Evolutionary conservation across 2,113 vertebrate genomes (phyloP).

Genomic region (Otis tarda): DNA sequence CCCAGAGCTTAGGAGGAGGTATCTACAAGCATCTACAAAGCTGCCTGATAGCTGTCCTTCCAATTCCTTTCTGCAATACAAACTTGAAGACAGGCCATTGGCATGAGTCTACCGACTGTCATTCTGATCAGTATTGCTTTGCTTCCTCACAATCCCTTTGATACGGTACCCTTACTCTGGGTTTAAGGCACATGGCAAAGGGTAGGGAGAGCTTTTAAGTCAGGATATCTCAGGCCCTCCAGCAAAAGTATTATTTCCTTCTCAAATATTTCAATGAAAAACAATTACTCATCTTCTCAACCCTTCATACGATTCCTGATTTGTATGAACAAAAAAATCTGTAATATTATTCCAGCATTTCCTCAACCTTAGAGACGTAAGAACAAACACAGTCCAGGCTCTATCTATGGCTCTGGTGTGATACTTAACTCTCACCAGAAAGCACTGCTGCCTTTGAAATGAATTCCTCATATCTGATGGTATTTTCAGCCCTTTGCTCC

Average conservation of each 20-base stretch:
- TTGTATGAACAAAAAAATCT: background rate
- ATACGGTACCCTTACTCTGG: background rate
- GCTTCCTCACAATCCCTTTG: background rate
- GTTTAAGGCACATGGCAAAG: background rate
- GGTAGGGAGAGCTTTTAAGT: background rate
- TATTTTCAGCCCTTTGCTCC: background rate
- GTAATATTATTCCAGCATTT: background rate
- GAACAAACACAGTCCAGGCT: background rate
- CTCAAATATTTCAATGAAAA: background rate
- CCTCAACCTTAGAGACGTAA: background rate
- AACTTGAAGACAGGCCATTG: background rate
- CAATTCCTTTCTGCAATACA: background rate
- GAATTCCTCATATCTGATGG: background rate
- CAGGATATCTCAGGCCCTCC: background rate
- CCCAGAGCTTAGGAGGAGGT: background rate
- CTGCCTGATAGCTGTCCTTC: background rate
- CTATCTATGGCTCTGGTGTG: background rate
- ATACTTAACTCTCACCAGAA: background rate
- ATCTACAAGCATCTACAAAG: background rate
- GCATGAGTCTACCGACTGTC: background rate
- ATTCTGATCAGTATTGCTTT: background rate
- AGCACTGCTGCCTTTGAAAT: background rate
- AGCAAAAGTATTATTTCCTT: background rate
- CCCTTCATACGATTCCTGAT: background rate
- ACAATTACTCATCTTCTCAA: background rate